These are phyloP conservation scores for Spodoptera litura DNA, from an alignment of 1,140 invertebrate genomes.

Conservation along the genomic window DNA sequence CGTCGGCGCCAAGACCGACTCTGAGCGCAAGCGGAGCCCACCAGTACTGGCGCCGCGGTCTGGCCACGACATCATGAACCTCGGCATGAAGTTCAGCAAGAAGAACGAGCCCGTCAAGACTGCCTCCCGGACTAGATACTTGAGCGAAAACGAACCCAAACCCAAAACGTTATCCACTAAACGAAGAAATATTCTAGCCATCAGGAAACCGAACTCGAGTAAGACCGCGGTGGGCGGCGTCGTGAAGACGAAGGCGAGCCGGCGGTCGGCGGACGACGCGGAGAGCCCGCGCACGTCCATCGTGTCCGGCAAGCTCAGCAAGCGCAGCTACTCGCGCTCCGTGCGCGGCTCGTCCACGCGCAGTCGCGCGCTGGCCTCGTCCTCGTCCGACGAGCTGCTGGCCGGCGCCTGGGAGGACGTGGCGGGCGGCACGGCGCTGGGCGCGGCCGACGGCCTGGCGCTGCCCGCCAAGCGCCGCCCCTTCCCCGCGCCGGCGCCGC, in stretches of 20 bases:
- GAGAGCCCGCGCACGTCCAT: slow-evolving; percentile 62
- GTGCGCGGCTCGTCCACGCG: slow-evolving; percentile 54
- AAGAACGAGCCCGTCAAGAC: slow-evolving; percentile 74
- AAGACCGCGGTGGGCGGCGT: slow-evolving; percentile 63
- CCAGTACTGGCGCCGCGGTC: slow-evolving; percentile 70
- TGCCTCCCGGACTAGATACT: slow-evolving; percentile 66
- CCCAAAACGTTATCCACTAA: slow-evolving; percentile 74
- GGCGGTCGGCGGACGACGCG: slow-evolving; percentile 67
- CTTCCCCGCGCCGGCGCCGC: slow-evolving; percentile 63
- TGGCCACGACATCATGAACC: slow-evolving; percentile 70
- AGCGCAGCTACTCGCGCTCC: slow-evolving; percentile 65
- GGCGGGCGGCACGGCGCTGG: slow-evolving; percentile 59
- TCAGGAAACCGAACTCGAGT: slow-evolving; percentile 75
- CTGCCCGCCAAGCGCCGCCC: slow-evolving; percentile 61
- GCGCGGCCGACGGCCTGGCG: slow-evolving; percentile 44
- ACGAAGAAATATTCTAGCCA: slow-evolving; percentile 73
- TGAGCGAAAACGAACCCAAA: slow-evolving; percentile 74
- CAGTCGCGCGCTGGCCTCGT: slow-evolving; percentile 63
- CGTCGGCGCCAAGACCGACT: slow-evolving; percentile 70
- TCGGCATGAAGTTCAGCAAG: slow-evolving; percentile 72
- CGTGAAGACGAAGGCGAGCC: slow-evolving; percentile 64
- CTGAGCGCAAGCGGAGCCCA: slow-evolving; percentile 68
- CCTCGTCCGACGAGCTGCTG: slow-evolving; percentile 64
- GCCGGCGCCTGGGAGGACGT: slow-evolving; percentile 66
- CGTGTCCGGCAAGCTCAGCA: slow-evolving; percentile 63